Evolutionary conservation across 1,140 invertebrate species (phyloP), one percentile per base, ranked within the genome.

Genomic region (Zophobas atratus): DNA sequence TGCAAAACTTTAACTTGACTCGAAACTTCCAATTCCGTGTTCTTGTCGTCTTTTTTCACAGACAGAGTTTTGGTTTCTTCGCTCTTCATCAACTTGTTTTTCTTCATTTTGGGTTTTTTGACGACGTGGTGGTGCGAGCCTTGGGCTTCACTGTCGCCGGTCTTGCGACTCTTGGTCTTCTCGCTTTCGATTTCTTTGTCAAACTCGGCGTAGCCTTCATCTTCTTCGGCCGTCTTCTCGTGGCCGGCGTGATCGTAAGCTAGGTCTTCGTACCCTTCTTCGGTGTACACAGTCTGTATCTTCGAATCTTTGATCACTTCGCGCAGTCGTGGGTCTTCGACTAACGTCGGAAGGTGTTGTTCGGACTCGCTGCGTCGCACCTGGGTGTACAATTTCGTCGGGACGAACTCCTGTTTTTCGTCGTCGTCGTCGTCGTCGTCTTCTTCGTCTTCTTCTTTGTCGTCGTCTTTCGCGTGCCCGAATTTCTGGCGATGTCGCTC

Each of bases 261-360:
- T 0, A 90, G 88, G 85, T 95, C 93, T 86, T 94, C 93, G 79
- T 93, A 94, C 0, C 93, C 93, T 88, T 95, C 93, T 86, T 95
- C 93, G 1, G 91, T 91, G 81, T 94, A 95, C 2, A 94, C 89
- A 0, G 90, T 93, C 83, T 93, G 92, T 1, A 90, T 88, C 86
- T 93, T 94, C n/a, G 90, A 89, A 80, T 92, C 91, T 57, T 90
- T 92, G 0, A 94, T 89, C 1, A 92, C 89, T 87, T 93, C 91
- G 51, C 89, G 87, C 39, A 94, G 86, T 77, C 92, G 86, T 0
- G 89, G 78, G 73, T 77, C 84, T 0, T 91, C 90, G 32, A 89
- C 88, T 77, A 85, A 85, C 81, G 85, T 87, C 0, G 93, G 93
- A 41, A 93, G 77, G 81, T 91, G 89, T 82, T 90, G 89, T 34